phyloP scores from a whole-genome alignment of 2,113 vertebrate genomes.

The Callospermophilus lateralis region DNA sequence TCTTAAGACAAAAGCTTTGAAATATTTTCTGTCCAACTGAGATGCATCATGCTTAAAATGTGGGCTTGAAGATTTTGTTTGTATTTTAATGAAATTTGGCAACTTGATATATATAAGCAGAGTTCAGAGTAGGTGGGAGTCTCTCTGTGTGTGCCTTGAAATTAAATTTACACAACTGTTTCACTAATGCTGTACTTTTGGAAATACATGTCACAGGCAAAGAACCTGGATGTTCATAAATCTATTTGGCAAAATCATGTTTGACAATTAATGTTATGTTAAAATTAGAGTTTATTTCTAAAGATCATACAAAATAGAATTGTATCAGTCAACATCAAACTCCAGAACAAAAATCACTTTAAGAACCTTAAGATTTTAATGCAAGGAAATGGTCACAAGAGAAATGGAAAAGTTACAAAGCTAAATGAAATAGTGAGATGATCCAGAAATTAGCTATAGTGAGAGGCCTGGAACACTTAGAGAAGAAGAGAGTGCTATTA shows the following conservation, averaged over 20 bases:
- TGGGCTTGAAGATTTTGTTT: background rate
- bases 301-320: background rate
- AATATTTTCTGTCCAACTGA: conserved; percentile 36
- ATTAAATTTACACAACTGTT: background rate
- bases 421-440: background rate
- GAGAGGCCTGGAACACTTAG: background rate
- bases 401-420: background rate
- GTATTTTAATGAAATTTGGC: background rate
- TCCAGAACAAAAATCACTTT: background rate
- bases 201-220: background rate
- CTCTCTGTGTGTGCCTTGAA: background rate
- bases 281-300: background rate
- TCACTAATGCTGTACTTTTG: background rate
- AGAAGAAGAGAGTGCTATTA: background rate
- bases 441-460: background rate
- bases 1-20: background rate
- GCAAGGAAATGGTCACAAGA: background rate
- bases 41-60: background rate
- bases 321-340: background rate
- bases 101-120: background rate
- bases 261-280: background rate
- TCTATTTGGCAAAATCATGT: background rate
- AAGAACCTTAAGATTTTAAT: background rate
- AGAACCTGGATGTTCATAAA: background rate
- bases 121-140: conserved; percentile 23